Base-by-base conservation (phyloP, 2,797 vertebrate genomes). In the Threskiornis aethiopicus region DNA sequence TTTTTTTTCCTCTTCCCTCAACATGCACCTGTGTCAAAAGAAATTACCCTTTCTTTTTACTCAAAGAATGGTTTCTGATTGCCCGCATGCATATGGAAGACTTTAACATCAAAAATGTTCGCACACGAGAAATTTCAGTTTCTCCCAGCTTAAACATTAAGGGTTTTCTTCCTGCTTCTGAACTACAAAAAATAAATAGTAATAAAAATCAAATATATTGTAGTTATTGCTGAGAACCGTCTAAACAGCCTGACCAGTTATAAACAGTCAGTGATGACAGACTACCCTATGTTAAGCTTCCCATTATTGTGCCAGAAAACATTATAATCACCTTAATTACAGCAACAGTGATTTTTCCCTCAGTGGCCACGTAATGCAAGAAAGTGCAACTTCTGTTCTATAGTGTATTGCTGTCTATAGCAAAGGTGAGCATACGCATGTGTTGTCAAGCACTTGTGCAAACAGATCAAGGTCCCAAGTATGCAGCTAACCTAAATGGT, bases 241-340 rank as follows among this genome's bases (percentile, higher is more conserved):
- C 87, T 90, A 81, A 93, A 91, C 62, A 95, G 57, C 11, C 79
- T 76, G 84, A 29, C 65, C 54, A 88, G 62, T 70, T 93, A 81
- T 41, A 88, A 94, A 95, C 82, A 92, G 73, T 61, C 72, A 90
- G 69, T 55, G 91, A 91, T 86, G 79, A 96, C 87, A 95, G 89
- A 79, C 66, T 69, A 58, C 82, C 83, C 72, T 84, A 95, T 81
- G 85, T 76, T 90, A 91, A 51, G 66, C 46, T 90, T 96, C 88
- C 69, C 35, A 51, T 84, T 70, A 84, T 25, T 2, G 5, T 82
- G 87, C 87, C 93, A 95, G 69, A 91, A 88, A 88, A 66, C 7
- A 16, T 86, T 90, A 88, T 65, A 61, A 95, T 55, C 82, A 93
- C 80, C 87, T 94, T 94, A 90, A 90, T 94, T 94, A 95, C 14